Conservation (phyloP, 2,113 vertebrate species). For the Melanostigma gelatinosum region DNA sequence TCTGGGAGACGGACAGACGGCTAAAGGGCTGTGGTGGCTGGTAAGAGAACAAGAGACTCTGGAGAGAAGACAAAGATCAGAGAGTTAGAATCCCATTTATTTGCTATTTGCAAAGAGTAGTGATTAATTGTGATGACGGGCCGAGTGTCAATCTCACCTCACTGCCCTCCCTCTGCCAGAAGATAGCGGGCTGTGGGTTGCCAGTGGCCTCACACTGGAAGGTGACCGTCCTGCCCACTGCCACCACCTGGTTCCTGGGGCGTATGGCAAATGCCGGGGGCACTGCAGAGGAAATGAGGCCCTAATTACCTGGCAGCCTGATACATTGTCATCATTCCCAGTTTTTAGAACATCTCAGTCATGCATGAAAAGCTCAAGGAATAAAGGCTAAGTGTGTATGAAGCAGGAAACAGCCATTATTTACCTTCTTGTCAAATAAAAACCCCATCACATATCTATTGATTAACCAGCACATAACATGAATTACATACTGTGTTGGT, state of each 20-base stretch:
- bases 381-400: background rate
- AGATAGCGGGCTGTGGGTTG: conserved; percentile 95
- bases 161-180: conserved; percentile 95
- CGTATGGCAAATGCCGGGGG: conserved; percentile 92
- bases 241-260: conserved; percentile 92
- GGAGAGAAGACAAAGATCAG: conserved; percentile 36
- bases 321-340: conserved; percentile 29
- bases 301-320: conserved; percentile 51
- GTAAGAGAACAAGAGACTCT: conserved; percentile 98
- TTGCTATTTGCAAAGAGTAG: conserved; percentile 24
- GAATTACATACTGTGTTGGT: conserved; percentile 87
- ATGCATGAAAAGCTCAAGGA: conserved; percentile 12
- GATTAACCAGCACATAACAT: conserved; percentile 65
- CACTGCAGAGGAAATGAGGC: conserved; percentile 79
- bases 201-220: conserved; percentile 95
- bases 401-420: conserved; percentile 6
- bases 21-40: conserved; percentile 95
- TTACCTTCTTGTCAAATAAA: conserved; percentile 35
- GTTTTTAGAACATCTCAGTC: conserved; percentile 22
- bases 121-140: conserved; percentile 50
- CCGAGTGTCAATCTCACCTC: conserved; percentile 84
- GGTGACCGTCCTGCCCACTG: conserved; percentile 90
- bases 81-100: conserved; percentile 37
- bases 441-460: conserved; percentile 10
- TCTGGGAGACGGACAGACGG: conserved; percentile 96